Percentiles rank a stretch among this genome's conserved stretches.
Conservation (phyloP, 2,888 invertebrate species). For the Amaurobius ferox region DNA sequence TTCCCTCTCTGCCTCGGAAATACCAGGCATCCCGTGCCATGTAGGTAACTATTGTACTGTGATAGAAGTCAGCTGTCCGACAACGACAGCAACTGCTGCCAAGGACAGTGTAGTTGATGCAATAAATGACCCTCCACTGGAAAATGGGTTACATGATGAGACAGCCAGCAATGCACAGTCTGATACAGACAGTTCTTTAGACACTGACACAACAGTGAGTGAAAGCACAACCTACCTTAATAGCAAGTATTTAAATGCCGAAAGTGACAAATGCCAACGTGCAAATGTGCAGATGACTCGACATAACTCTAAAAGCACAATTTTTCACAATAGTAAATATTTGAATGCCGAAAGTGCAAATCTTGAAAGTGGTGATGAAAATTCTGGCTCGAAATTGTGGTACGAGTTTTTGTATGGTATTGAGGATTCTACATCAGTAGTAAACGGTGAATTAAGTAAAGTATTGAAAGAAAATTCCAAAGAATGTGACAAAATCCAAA, state of each 20-base stretch:
- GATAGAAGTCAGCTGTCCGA: constrained; percentile 55
- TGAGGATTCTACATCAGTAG: neutral
- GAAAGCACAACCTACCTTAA: too few relatives aligned
- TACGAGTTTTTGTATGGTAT: neutral
- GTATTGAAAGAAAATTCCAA: neutral
- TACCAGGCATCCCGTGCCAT: constrained; percentile 60
- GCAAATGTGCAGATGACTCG: too few relatives aligned
- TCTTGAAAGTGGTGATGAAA: too few relatives aligned
- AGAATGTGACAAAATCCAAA: neutral
- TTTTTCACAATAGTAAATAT: too few relatives aligned
- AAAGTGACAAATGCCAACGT: too few relatives aligned
- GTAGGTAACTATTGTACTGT: constrained; percentile 55
- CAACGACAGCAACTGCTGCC: constrained; percentile 1
- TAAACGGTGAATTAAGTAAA: constrained; percentile 30
- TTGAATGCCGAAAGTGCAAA: too few relatives aligned
- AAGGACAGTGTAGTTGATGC: neutral
- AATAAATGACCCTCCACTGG: neutral
- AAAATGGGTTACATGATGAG: neutral
- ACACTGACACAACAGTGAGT: too few relatives aligned
- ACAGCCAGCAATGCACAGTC: too few relatives aligned
- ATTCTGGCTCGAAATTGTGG: too few relatives aligned
- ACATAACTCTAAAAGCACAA: too few relatives aligned
- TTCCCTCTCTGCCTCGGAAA: constrained; percentile 41
- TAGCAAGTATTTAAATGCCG: too few relatives aligned
- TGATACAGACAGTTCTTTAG: constrained; percentile 2